Evolutionary conservation across 2,113 vertebrate genomes (phyloP).

Genomic region (Ifrita kowaldi): DNA sequence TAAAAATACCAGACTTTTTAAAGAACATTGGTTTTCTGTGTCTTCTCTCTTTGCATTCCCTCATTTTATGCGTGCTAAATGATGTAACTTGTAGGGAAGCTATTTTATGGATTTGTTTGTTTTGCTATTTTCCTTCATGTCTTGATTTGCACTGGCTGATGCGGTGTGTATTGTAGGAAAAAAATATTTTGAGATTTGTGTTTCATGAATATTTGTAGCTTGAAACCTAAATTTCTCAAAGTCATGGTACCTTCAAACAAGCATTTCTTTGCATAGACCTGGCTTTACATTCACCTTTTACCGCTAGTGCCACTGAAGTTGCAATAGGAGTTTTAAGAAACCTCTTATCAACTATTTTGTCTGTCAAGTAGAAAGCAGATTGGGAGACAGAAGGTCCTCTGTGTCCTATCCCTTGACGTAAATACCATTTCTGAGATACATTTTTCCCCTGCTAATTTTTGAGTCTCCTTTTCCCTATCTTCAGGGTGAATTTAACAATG

Average conservation of each 20-base stretch:
- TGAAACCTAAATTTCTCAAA: not conserved
- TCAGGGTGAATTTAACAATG: not conserved
- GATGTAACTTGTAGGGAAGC: not conserved
- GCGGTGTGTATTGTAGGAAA: not conserved
- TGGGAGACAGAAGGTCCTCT: not conserved
- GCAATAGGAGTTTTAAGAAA: not conserved
- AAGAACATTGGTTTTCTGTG: not conserved
- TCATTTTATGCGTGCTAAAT: not conserved
- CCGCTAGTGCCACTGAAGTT: not conserved
- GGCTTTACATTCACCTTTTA: not conserved
- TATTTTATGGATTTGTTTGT: not conserved
- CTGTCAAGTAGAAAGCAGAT: not conserved
- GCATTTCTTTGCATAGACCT: not conserved
- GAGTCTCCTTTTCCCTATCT: not conserved
- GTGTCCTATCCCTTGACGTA: not conserved
- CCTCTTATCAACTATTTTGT: not conserved
- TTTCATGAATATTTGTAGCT: not conserved
- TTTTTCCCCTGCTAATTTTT: not conserved
- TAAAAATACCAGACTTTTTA: not conserved
- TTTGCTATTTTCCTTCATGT: not conserved
- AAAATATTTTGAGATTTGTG: not conserved
- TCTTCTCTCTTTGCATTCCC: not conserved
- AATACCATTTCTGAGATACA: not conserved
- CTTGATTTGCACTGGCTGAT: not conserved
- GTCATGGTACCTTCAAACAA: not conserved